Percentiles rank a stretch among this genome's conserved stretches.
phyloP scores from a whole-genome alignment of 2,888 invertebrate genomes.

The Melanargia galathea region DNA sequence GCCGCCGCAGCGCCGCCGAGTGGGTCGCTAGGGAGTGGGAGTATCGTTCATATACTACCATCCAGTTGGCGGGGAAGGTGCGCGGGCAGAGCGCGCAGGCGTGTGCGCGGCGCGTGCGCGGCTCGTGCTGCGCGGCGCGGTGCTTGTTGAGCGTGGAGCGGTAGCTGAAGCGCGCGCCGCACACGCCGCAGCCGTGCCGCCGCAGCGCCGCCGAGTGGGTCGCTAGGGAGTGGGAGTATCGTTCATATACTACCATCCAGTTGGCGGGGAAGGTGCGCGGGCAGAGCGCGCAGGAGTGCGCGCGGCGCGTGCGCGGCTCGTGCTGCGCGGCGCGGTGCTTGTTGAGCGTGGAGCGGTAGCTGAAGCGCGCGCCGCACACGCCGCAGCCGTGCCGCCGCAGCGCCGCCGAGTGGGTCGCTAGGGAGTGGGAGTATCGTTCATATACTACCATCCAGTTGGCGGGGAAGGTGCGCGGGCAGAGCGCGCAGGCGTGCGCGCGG shows the following conservation, averaged over 20 bases:
- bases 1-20: slow-evolving; percentile 58
- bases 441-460: too few relatives aligned
- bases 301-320: slow-evolving; percentile 48
- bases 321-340: slow-evolving; percentile 59
- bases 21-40: slow-evolving; percentile 57
- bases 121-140: slow-evolving; percentile 50
- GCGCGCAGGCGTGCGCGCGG: slow-evolving; percentile 51
- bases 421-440: background rate
- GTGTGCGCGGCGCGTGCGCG: slow-evolving; percentile 50
- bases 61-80: slow-evolving; percentile 53
- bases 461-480: slow-evolving; percentile 53
- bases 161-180: slow-evolving; percentile 65
- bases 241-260: too few relatives aligned
- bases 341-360: slow-evolving; percentile 71
- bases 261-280: slow-evolving; percentile 51
- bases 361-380: slow-evolving; percentile 60
- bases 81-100: slow-evolving; percentile 54
- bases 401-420: slow-evolving; percentile 64
- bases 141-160: slow-evolving; percentile 72
- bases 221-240: slow-evolving; percentile 49
- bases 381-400: slow-evolving; percentile 59
- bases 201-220: slow-evolving; percentile 63
- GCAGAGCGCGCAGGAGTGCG: slow-evolving; percentile 57
- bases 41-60: too few relatives aligned
- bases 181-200: slow-evolving; percentile 57